phyloP scores from a whole-genome alignment of 2,888 invertebrate species.

The Mayetiola destructor region DNA sequence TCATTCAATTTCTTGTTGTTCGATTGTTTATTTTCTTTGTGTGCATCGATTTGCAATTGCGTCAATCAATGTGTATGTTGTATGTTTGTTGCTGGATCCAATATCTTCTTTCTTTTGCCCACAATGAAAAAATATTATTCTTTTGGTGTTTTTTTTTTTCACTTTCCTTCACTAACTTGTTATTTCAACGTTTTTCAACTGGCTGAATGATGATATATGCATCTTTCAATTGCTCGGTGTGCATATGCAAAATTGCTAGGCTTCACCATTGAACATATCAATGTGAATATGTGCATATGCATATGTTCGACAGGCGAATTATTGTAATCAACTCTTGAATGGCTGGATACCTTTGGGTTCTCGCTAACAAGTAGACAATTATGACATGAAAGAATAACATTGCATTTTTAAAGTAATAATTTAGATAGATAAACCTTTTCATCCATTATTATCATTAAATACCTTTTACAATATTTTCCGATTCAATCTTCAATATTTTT shows the following conservation, averaged over 20 bases:
- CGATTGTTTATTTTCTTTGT: no score
- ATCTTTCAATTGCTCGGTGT: no score
- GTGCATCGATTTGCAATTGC: constrained; percentile 4
- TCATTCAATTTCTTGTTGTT: no score
- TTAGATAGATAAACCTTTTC: no score
- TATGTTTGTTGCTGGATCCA: not conserved
- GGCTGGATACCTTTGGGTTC: constrained; percentile 1
- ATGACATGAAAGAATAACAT: no score
- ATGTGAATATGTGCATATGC: not conserved
- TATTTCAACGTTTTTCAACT: no score
- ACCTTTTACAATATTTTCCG: no score
- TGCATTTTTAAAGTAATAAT: no score
- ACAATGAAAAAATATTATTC: constrained; percentile 12
- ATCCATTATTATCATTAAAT: no score
- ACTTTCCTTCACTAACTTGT: not conserved
- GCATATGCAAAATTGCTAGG: not conserved
- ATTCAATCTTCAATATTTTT: no score
- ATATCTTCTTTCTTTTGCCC: not conserved
- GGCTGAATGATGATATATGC: no score
- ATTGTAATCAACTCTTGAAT: constrained; percentile 2
- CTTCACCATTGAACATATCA: not conserved
- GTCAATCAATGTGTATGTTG: not conserved
- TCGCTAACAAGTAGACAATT: no score
- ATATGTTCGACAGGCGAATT: constrained; percentile 10
- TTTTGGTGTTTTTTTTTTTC: not conserved